Base-by-base conservation (phyloP, 1,140 invertebrate species). In the Chelonus insularis region DNA sequence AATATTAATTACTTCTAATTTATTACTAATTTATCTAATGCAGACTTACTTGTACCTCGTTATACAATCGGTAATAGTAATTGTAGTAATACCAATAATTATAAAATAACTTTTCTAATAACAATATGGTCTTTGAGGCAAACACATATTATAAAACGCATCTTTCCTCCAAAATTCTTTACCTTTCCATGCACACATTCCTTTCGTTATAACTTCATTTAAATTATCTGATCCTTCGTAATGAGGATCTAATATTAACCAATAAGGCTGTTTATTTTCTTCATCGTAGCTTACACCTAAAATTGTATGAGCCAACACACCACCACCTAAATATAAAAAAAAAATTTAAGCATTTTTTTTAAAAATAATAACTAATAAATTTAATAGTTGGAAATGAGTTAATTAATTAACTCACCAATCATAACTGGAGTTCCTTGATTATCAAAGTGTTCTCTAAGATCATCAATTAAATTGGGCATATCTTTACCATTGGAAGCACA, bases 201-300 rank as follows among this genome's bases (percentile, higher is more conserved):
- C 94, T 84, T 96, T 92, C 41, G 78, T 86, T 36, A 89, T 78
- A 45, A 95, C 87, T 0, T 83, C 84, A 21, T 80, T 76, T 47
- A 94, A 74, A 65, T 94, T 86, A 74, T 94, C 92, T 4, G 79
- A 69, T 0, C 96, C 97, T 0, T 92, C 96, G 74, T 97, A 99
- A 84, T 99, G 98, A 0, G 98, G 98, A 86, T 99, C 98, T 5
- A 99, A 81, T 65, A 99, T 94, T 1, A 99, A 79, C 83, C 96
- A 99, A 68, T 91, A 89, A 0, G 91, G 84, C 61, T 95, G 89
- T 25, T 86, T 87, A 11, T 87, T 90, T 25, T 85, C 77, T 57
- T 89, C 84, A 74, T 96, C 91, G 70, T 91, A 95, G 74, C 93
- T 90, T 1, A 99, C 88, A 3, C 98, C 98, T 59, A 99, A 82